Conservation (phyloP, 2,797 vertebrate species). For the Pangasius sanitwongsei region DNA sequence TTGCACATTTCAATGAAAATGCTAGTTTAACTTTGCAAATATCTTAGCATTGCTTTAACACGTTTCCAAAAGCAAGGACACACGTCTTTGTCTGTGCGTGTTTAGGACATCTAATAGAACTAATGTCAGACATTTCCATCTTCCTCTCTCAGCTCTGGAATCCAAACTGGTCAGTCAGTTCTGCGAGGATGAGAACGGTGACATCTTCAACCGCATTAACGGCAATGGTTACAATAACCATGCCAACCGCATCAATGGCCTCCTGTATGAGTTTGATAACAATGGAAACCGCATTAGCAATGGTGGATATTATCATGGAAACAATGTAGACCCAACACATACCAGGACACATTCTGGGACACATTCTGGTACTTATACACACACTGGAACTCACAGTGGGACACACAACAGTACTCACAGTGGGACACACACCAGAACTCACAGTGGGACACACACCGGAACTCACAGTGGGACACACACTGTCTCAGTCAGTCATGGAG, state of each 20-base stretch:
- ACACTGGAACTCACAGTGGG: background rate
- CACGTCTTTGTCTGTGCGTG: background rate
- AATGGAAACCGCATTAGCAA: slow-evolving; percentile 58
- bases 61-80: background rate
- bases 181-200: slow-evolving; percentile 88
- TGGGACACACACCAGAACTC: background rate
- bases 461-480: slow-evolving; percentile 5
- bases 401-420: background rate
- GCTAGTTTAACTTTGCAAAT: background rate
- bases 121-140: background rate
- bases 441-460: background rate
- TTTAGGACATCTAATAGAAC: background rate
- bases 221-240: slow-evolving; percentile 67
- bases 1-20: background rate
- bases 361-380: background rate
- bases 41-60: background rate
- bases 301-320: slow-evolving; percentile 59
- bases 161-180: slow-evolving; percentile 90
- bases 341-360: slow-evolving; percentile 39
- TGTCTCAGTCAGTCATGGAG: slow-evolving; percentile 26
- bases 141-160: slow-evolving; percentile 77
- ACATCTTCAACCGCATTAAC: slow-evolving; percentile 75
- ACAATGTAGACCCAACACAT: slow-evolving; percentile 18
- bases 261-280: slow-evolving; percentile 37
- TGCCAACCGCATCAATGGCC: slow-evolving; percentile 54